A percentile compares a stretch with the other conserved stretches of the same genome.
phyloP scores from a whole-genome alignment of 2,113 vertebrate genomes.

The Vidua chalybeata region DNA sequence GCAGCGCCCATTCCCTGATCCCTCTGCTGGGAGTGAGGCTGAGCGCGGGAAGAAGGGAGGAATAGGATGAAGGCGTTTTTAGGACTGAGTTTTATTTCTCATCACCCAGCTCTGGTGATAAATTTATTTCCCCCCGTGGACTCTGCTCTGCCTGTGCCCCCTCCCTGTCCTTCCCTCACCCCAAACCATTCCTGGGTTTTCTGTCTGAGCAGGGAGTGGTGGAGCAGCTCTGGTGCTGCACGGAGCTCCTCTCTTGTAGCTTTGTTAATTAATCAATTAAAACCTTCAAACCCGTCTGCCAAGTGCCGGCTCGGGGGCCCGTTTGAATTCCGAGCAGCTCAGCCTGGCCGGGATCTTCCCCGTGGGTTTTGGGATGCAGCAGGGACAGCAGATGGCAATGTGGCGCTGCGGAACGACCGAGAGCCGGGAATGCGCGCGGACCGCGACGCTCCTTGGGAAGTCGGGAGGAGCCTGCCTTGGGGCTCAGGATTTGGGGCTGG shows the following conservation, averaged over 20 bases:
- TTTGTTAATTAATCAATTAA: background rate
- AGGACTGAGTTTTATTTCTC: background rate
- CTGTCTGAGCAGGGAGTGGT: rapidly evolving
- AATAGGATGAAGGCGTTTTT: rapidly evolving
- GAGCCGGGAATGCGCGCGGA: background rate
- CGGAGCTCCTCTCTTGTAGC: background rate
- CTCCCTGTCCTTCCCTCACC: background rate
- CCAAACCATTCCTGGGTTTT: too few relatives aligned
- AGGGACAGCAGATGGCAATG: slow-evolving; percentile 72
- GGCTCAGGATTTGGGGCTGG: too few relatives aligned
- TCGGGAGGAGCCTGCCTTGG: background rate
- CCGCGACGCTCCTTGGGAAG: background rate
- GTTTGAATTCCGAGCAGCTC: background rate
- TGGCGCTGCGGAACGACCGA: background rate
- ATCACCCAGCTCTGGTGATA: rapidly evolving
- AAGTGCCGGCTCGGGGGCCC: background rate
- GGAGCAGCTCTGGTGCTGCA: background rate
- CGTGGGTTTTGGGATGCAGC: background rate
- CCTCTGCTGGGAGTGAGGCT: rapidly evolving
- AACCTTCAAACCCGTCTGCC: background rate
- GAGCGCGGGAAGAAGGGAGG: background rate
- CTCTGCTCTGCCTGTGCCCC: background rate
- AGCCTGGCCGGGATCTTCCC: background rate
- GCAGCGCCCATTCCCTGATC: too few relatives aligned
- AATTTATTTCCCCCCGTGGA: rapidly evolving